Base-by-base conservation (phyloP, 2,113 vertebrate genomes). In the Canis aureus region DNA sequence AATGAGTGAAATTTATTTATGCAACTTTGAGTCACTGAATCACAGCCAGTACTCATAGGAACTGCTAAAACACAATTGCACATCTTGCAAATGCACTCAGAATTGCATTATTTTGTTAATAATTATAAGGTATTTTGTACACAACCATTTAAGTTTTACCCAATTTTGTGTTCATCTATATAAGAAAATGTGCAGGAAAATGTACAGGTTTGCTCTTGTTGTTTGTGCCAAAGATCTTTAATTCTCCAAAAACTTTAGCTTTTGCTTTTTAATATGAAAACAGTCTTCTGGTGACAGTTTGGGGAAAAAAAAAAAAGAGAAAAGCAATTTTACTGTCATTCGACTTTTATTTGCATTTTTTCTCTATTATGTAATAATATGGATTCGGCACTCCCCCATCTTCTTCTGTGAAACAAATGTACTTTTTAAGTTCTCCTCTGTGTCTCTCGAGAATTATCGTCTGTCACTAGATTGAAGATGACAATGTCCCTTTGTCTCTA, bases 221-320 rank as follows among this genome's bases (percentile, higher is more conserved):
- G 27, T 27, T 81, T 76, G 16, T 87, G 51, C 19, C 25, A 74
- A 67, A 66, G 74, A 94, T 38, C 57, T 93, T 82, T 38, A 86
- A 78, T 20, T 69, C 66, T 23, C 55, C 20, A 12, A 16, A 12
- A 16, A 43, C 10, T 69, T 64, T 22, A 64, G 13, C 22, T 25
- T 94, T 91, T 91, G 73, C 6, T n/a, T 80, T 83, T 90, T 86
- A 78, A 90, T 25, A 64, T n/a, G 32, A 80, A 84, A 80, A 60
- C 64, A 71, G 35, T 27, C 1, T 97, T 71, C 51, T 60, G 10
- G 25, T 59, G 49, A 8, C 25, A 57, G 20, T 8, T 55, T 93
- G 38, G 5, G 57, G 59, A 59, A 87, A 89, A 69, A 86, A 19
- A 74, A 15, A 38, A 91, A 86, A 92, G 12, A 64, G 57, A 8